phyloP scores from a whole-genome alignment of 2,888 invertebrate species.

The Zygaena filipendulae region DNA sequence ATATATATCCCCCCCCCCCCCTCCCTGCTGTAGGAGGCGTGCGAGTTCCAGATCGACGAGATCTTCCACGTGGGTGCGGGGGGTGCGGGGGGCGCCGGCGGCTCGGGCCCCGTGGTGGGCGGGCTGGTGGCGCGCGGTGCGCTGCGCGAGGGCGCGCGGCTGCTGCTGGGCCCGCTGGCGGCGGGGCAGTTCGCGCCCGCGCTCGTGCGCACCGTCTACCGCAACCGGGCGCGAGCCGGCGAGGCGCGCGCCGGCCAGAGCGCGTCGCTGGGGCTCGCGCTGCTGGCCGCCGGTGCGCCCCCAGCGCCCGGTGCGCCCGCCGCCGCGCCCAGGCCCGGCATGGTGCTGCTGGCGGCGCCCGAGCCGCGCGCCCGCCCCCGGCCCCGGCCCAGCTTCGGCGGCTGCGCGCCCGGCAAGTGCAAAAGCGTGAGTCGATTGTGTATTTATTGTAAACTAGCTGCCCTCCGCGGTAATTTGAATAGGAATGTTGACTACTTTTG shows the following conservation, averaged over 20 bases:
- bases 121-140: slow-evolving; percentile 84
- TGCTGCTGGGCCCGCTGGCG: slow-evolving; percentile 81
- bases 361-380: no score
- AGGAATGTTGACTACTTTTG: no score
- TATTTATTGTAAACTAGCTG: no score
- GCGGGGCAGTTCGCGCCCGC: slow-evolving; percentile 83
- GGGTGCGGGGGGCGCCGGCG: slow-evolving; percentile 82
- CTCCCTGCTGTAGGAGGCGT: slow-evolving; percentile 70
- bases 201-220: slow-evolving; percentile 85
- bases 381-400: slow-evolving; percentile 21
- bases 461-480: no score
- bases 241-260: slow-evolving; percentile 91
- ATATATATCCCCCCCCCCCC: no score
- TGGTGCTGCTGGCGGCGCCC: slow-evolving; percentile 78
- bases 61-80: slow-evolving; percentile 80
- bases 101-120: slow-evolving; percentile 86
- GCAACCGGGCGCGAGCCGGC: slow-evolving; percentile 92
- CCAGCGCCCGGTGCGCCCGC: slow-evolving; percentile 73
- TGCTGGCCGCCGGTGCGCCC: slow-evolving; percentile 80
- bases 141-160: slow-evolving; percentile 83
- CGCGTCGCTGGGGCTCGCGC: slow-evolving; percentile 81
- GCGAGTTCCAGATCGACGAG: slow-evolving; percentile 95
- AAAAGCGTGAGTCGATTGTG: no score
- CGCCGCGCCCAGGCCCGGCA: slow-evolving; percentile 80
- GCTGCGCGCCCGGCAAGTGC: slow-evolving; percentile 24